Evolutionary conservation across 2,888 invertebrate genomes (phyloP), one percentile per base, ranked within the genome.

Genomic region (Crioceris asparagi): DNA sequence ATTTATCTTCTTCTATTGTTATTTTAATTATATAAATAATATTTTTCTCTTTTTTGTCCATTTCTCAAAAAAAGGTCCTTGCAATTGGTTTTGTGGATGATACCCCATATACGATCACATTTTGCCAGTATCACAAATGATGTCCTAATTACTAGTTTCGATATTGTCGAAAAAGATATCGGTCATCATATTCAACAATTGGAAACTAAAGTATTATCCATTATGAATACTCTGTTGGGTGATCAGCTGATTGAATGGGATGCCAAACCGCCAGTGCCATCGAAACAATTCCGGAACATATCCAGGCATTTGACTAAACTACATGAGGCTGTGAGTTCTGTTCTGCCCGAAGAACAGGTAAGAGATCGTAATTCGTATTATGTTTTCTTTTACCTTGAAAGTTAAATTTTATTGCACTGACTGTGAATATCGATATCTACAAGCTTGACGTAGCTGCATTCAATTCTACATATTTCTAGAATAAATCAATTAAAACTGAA

Each of bases 201-300:
- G 51, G 85, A 87, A 57, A 80, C 78, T 56, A 97, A 97, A 71
- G 79, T 98, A 50, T 77, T 90, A 47, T 74, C 79, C 32, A 91
- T 97, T 56, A 87, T 96, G 52, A 86, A 84, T 57, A 83, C 81
- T 54, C 77, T 92, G 60, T 70, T 94, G 30, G 75, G 78, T 32
- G 78, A 77, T 43, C 88, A 92, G 56, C 67, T 97, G 50, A 71
- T 74, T 16, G 73, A 77, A 50, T 98, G 96, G 94, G 90, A 92
- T 62, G 91, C 92, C 1, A 82, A 86, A 54, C 93, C 94, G 14
- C 93, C 94, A 1, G 85, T 93, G 54, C 96, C 97, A 29, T 96
- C 94, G 10, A 80, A 83, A 61, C 77, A 84, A 53, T 87, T 90
- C 66, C 76, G 87, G 47, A 84, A 79, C 66, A 83, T 90, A 57